Base-by-base conservation (phyloP, 2,113 vertebrate genomes). In the Dromaius novaehollandiae region DNA sequence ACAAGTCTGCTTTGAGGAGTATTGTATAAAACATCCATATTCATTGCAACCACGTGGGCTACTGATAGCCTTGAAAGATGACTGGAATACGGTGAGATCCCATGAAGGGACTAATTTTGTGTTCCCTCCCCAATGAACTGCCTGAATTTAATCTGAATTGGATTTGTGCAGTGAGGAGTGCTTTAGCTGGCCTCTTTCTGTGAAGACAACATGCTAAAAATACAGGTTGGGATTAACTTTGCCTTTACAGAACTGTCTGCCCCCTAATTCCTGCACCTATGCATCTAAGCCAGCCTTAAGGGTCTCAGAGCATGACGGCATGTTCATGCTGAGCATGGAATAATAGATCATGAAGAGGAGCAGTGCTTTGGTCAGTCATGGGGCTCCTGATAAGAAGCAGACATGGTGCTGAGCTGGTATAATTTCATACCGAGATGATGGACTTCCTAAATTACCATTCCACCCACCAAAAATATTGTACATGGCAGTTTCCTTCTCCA, bases 281-380 rank as follows among this genome's bases (percentile, higher is more conserved):
- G 70, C 61, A 25, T 58, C 70, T 6, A 25, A 73, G 61, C 40
- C 58, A 66, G n/a, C 75, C 2, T 2, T 2, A 8, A 63, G 11
- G 13, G 30, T 91, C 32, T 53, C 0, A 0, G n/a, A 18, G 38
- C 48, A 14, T 24, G 25, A 4, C 9, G 66, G 30, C 28, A 4
- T 6, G 6, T 66, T 50, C 0, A 0, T 73, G 53, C 68, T 74
- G 69, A 58, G 17, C 32, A 9, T 34, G 53, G 11, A 48, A 11
- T 22, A 15, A n/a, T 14, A 68, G 69, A 17, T 34, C 6, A 1
- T 4, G 50, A 46, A 61, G 61, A 63, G 44, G 34, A 82, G 74
- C 90, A 55, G 21, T 55, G 69, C 61, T 68, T 70, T 58, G 46
- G 11, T 36, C 69, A 60, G 13, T 13, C 16, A 0, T 8, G 51